Percentiles rank a stretch among this genome's conserved stretches.
These are phyloP conservation scores for Dinothrombium tinctorium DNA, from an alignment of 1,140 invertebrate genomes.

Conservation along the genomic window DNA sequence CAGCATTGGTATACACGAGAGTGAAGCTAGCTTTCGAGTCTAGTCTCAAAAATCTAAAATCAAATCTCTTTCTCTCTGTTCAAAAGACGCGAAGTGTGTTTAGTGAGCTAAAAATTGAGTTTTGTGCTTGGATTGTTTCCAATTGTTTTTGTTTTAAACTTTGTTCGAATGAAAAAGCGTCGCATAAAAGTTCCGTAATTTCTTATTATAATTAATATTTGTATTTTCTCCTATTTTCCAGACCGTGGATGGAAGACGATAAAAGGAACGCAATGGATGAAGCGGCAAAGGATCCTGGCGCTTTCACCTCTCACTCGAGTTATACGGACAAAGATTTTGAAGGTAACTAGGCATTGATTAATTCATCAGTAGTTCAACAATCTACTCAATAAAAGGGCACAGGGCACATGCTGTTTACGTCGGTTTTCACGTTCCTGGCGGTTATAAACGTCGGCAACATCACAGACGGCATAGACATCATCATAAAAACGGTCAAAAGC, in stretches of 20 bases:
- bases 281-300: slow-evolving; percentile 7
- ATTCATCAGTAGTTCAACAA: neutral
- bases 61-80: too few relatives aligned
- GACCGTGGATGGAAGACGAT: slow-evolving; percentile 4
- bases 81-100: too few relatives aligned
- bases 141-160: too few relatives aligned
- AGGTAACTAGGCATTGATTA: neutral
- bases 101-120: too few relatives aligned
- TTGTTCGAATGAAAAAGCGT: too few relatives aligned
- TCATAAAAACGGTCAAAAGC: slow-evolving; percentile 41
- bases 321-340: slow-evolving; percentile 7
- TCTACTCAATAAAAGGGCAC: slow-evolving; percentile 35
- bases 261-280: slow-evolving; percentile 2
- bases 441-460: slow-evolving; percentile 11
- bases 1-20: too few relatives aligned
- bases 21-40: too few relatives aligned
- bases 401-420: slow-evolving; percentile 66
- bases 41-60: too few relatives aligned
- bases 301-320: neutral
- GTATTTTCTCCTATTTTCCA: neutral
- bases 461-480: slow-evolving; percentile 34
- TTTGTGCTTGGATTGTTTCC: too few relatives aligned
- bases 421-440: slow-evolving; percentile 47
- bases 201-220: slow-evolving; percentile 2
- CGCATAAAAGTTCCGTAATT: too few relatives aligned